Percentiles rank a stretch among this genome's conserved stretches.
phyloP scores from a whole-genome alignment of 92 coral and sea anemone genomes.

The Palythoa grandiflora region DNA sequence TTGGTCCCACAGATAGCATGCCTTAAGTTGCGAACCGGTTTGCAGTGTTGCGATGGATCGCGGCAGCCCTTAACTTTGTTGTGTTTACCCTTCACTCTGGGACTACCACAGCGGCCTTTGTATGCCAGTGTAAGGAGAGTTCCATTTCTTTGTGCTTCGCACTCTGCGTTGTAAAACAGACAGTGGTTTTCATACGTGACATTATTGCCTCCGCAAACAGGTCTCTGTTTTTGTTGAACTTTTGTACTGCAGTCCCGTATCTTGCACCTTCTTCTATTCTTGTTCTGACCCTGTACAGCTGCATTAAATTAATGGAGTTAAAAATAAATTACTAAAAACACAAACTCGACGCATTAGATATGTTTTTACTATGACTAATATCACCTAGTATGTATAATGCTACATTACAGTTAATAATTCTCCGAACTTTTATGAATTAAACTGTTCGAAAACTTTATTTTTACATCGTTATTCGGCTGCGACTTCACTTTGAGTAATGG shows the following conservation, averaged over 20 bases:
- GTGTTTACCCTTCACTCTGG: constrained; percentile 31
- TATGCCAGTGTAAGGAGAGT: constrained; percentile 36
- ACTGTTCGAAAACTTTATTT: no score
- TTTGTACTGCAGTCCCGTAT: neutral
- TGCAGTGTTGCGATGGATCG: constrained; percentile 51
- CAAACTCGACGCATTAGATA: neutral
- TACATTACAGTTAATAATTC: no score
- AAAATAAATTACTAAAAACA: neutral
- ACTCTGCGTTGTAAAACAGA: constrained; percentile 69
- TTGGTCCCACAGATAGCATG: constrained; percentile 88
- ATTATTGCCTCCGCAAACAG: constrained; percentile 79
- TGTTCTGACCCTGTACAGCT: constrained; percentile 7
- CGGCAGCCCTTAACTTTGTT: constrained; percentile 45
- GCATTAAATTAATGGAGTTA: neutral
- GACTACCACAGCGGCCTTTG: constrained; percentile 71
- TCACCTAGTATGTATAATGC: no score
- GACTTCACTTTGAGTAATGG: no score
- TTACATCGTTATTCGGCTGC: no score
- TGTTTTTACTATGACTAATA: no score
- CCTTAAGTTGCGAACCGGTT: constrained; percentile 55
- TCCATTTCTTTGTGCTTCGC: constrained; percentile 63
- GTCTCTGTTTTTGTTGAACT: constrained; percentile 15
- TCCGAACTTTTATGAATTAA: no score
- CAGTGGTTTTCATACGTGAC: constrained; percentile 74
- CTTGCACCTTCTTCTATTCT: constrained; percentile 8